Percentiles rank a stretch among this genome's conserved stretches.
Evolutionary conservation across 53 echinoderm and acorn worm species (phyloP).

Genomic region (Holothuria leucospilota): DNA sequence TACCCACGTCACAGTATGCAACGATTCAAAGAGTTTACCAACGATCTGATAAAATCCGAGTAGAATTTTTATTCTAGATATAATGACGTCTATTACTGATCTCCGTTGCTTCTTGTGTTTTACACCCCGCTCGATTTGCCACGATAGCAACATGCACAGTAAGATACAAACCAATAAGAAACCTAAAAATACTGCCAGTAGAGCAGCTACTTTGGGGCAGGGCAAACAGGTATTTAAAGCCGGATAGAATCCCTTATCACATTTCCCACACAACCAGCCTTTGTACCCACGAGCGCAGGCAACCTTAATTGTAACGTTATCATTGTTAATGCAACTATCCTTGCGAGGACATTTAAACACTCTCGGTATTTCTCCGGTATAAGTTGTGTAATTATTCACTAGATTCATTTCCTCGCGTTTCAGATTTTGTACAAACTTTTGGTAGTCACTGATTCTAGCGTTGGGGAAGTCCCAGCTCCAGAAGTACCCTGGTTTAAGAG

Average conservation of each 20-base stretch:
- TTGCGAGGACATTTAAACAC: neutral
- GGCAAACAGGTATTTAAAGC: neutral
- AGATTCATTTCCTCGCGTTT: neutral
- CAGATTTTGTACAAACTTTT: neutral
- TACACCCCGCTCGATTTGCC: constrained; percentile 13
- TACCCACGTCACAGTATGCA: constrained; percentile 1
- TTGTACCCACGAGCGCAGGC: neutral
- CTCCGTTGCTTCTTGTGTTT: neutral
- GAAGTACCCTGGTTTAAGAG: neutral
- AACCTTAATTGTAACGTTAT: neutral
- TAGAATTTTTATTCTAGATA: constrained; percentile 38
- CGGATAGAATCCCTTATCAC: neutral
- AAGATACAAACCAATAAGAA: neutral
- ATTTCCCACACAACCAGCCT: constrained; percentile 28
- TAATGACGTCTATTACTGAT: constrained; percentile 13
- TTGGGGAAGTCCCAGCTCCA: constrained; percentile 14
- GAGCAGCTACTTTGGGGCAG: neutral
- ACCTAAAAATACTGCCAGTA: neutral
- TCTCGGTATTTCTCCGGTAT: neutral
- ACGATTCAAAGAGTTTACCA: constrained; percentile 26
- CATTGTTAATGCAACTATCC: constrained; percentile 25
- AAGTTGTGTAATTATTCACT: neutral
- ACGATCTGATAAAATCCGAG: constrained; percentile 44
- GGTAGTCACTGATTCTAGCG: neutral
- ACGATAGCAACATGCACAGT: neutral